Conservation (phyloP, 2,113 vertebrate genomes). For the Gopherus evgoodei region DNA sequence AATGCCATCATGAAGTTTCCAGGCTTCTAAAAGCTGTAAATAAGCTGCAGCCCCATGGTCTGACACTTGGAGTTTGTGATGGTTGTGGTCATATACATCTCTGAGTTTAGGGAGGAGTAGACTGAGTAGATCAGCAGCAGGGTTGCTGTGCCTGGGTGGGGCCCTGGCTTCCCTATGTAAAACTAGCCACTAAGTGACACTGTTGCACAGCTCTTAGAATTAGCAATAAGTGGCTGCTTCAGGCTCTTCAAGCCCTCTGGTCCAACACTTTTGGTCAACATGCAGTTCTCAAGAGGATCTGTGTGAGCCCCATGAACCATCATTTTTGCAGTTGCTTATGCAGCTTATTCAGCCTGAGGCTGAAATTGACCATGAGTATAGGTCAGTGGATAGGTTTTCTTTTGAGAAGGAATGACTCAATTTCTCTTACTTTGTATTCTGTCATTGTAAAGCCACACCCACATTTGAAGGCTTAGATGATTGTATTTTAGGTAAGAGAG, state of each 20-base stretch:
- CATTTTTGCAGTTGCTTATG: not conserved
- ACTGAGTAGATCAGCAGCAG: not conserved
- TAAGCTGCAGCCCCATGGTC: not conserved
- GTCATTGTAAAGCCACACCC: not conserved
- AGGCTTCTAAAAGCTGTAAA: fast-evolving
- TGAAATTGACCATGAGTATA: fast-evolving
- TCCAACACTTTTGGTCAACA: fast-evolving
- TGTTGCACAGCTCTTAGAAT: constrained; percentile 41
- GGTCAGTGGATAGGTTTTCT: not conserved
- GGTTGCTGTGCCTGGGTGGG: fast-evolving
- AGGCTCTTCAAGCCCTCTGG: not conserved
- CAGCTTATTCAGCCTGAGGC: not conserved
- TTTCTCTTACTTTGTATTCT: not conserved
- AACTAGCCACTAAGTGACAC: constrained; percentile 55
- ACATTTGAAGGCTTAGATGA: not conserved
- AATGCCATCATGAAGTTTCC: not conserved
- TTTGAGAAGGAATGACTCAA: not conserved
- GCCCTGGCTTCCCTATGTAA: not conserved
- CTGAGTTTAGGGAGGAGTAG: fast-evolving
- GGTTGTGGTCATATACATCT: not conserved
- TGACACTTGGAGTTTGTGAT: not conserved
- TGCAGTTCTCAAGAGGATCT: not conserved
- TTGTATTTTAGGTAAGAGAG: not conserved
- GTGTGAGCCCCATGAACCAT: not conserved
- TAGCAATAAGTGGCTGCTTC: not conserved